Evolutionary conservation across 1,140 invertebrate species (phyloP).

Genomic region (Metaphire vulgaris): DNA sequence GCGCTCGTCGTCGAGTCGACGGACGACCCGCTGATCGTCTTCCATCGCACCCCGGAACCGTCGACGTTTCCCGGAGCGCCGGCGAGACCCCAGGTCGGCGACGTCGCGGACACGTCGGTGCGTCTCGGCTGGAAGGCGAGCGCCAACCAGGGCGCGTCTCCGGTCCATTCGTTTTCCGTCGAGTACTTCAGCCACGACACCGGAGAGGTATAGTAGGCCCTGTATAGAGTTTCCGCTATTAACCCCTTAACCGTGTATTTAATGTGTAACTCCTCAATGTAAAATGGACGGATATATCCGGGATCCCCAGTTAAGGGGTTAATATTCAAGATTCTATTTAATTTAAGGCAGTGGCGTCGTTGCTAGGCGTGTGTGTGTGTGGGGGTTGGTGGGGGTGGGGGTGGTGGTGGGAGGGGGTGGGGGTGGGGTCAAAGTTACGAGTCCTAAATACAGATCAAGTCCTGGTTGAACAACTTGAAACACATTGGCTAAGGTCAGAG

Average conservation of each 20-base stretch:
- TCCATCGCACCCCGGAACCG: slow-evolving; percentile 69
- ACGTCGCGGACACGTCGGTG: slow-evolving; percentile 69
- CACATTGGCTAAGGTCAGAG: too few species aligned
- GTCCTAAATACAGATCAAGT: too few species aligned
- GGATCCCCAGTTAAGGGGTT: too few species aligned
- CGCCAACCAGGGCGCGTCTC: slow-evolving; percentile 67
- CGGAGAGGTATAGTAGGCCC: slow-evolving; percentile 39
- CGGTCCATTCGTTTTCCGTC: slow-evolving; percentile 70
- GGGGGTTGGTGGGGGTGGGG: neutral
- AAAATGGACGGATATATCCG: too few species aligned
- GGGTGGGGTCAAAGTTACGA: too few species aligned
- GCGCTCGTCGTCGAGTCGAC: slow-evolving; percentile 62
- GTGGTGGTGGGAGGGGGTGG: too few species aligned
- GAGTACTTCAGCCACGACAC: slow-evolving; percentile 69
- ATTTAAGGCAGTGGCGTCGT: too few species aligned
- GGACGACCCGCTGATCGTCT: slow-evolving; percentile 70
- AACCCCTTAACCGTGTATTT: too few species aligned
- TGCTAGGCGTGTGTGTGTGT: neutral
- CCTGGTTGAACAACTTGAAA: too few species aligned
- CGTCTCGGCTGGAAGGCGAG: slow-evolving; percentile 67
- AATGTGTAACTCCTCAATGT: too few species aligned
- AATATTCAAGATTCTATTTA: too few species aligned
- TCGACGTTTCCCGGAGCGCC: slow-evolving; percentile 71
- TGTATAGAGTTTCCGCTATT: too few species aligned
- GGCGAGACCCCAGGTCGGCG: slow-evolving; percentile 65